phyloP scores from a whole-genome alignment of 1,140 invertebrate species.

The Heliconius hewitsoni region DNA sequence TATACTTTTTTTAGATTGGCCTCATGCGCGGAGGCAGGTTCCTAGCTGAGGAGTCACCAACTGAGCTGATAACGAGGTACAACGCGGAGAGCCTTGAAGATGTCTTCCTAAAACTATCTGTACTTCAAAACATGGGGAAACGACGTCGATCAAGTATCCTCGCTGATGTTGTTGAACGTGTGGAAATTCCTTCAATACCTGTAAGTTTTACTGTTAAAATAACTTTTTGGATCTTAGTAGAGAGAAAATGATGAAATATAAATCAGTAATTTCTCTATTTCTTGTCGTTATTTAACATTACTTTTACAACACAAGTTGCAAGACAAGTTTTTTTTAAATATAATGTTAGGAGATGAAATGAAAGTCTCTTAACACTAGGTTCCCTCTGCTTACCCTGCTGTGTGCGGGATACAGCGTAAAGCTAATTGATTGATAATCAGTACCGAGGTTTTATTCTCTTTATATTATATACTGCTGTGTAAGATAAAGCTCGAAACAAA shows the following conservation, averaged over 20 bases:
- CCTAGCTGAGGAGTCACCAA: slow-evolving; percentile 94
- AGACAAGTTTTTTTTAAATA: no score
- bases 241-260: not conserved
- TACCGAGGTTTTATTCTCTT: no score
- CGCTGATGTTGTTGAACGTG: slow-evolving; percentile 86
- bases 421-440: no score
- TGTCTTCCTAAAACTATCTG: slow-evolving; percentile 95
- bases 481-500: no score
- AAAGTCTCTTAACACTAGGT: no score
- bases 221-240: not conserved
- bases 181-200: slow-evolving; percentile 82
- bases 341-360: no score
- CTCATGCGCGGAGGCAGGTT: slow-evolving; percentile 95
- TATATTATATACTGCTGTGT: no score
- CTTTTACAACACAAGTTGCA: no score
- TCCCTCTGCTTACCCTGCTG: no score
- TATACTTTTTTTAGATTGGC: slow-evolving; percentile 86
- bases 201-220: slow-evolving; percentile 52
- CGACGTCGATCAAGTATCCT: slow-evolving; percentile 88
- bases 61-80: slow-evolving; percentile 89
- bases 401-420: no score
- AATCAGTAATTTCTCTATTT: not conserved
- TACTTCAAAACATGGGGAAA: slow-evolving; percentile 90
- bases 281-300: no score
- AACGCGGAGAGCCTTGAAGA: slow-evolving; percentile 91